Evolutionary conservation across 2,888 invertebrate species (phyloP).

Genomic region (Reticulitermes lucifugus): DNA sequence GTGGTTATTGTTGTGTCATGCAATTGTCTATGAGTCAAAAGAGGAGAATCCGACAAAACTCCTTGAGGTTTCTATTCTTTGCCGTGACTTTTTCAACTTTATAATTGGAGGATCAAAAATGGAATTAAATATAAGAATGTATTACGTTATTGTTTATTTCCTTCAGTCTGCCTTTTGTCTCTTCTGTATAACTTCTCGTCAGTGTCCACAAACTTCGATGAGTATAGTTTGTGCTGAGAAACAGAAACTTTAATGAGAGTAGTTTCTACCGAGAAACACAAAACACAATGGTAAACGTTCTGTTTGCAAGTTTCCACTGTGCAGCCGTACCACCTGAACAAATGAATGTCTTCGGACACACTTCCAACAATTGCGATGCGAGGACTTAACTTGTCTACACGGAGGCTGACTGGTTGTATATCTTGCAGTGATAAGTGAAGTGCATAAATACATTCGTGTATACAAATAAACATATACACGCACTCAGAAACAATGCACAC

Average conservation of each 20-base stretch:
- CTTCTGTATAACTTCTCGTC: neutral
- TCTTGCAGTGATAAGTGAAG: neutral
- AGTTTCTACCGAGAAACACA: neutral
- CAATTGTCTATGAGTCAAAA: neutral
- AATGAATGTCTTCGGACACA: constrained; percentile 21
- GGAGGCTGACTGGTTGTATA: neutral
- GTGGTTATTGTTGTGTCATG: neutral
- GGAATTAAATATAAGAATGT: neutral
- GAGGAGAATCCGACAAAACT: neutral
- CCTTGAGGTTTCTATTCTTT: neutral
- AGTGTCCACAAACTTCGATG: constrained; percentile 7
- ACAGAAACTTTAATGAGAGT: too few species aligned
- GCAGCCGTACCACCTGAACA: neutral
- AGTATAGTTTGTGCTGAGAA: neutral
- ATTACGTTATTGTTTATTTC: neutral
- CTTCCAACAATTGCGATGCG: constrained; percentile 14
- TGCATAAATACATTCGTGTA: neutral
- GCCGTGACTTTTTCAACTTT: neutral
- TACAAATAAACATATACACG: neutral
- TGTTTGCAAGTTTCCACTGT: neutral
- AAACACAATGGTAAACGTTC: constrained; percentile 5
- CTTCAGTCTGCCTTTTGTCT: neutral
- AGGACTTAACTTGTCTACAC: neutral
- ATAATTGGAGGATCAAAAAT: neutral
- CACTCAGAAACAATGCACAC: neutral